These are phyloP conservation scores for Siniperca obscura DNA, from an alignment of 2,797 vertebrate genomes.

Conservation along the genomic window DNA sequence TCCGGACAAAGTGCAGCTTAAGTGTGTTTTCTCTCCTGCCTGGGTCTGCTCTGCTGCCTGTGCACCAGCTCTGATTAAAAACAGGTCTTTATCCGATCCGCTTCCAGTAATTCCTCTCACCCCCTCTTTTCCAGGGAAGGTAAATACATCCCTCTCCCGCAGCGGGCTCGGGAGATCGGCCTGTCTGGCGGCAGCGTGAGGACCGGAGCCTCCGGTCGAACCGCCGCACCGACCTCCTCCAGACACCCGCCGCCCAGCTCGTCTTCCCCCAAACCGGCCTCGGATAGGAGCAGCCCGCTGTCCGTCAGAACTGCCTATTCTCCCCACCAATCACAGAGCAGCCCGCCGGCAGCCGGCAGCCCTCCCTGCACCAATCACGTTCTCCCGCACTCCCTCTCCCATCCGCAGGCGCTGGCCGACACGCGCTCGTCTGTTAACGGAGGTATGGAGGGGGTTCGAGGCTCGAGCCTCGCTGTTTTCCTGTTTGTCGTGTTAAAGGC, in stretches of 20 bases:
- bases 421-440: slow-evolving; percentile 76
- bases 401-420: slow-evolving; percentile 73
- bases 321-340: slow-evolving; percentile 77
- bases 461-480: too few species aligned
- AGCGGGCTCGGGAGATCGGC: slow-evolving; percentile 86
- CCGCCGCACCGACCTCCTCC: slow-evolving; percentile 38
- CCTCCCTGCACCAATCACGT: slow-evolving; percentile 59
- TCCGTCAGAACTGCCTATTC: slow-evolving; percentile 71
- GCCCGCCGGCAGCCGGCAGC: slow-evolving; percentile 62
- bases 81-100: not conserved
- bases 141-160: slow-evolving; percentile 88
- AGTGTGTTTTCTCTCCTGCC: too few species aligned
- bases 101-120: not conserved
- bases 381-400: slow-evolving; percentile 76
- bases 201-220: slow-evolving; percentile 61
- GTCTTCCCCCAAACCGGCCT: slow-evolving; percentile 68
- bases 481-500: too few species aligned
- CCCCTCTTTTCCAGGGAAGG: slow-evolving; percentile 82
- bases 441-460: slow-evolving; percentile 54
- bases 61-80: not conserved
- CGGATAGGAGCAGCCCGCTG: slow-evolving; percentile 77
- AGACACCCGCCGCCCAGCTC: slow-evolving; percentile 76
- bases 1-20: too few species aligned
- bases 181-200: slow-evolving; percentile 76
- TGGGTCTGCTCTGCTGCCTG: not conserved